phyloP scores from a whole-genome alignment of 2,797 vertebrate species.

The Amazona ochrocephala region DNA sequence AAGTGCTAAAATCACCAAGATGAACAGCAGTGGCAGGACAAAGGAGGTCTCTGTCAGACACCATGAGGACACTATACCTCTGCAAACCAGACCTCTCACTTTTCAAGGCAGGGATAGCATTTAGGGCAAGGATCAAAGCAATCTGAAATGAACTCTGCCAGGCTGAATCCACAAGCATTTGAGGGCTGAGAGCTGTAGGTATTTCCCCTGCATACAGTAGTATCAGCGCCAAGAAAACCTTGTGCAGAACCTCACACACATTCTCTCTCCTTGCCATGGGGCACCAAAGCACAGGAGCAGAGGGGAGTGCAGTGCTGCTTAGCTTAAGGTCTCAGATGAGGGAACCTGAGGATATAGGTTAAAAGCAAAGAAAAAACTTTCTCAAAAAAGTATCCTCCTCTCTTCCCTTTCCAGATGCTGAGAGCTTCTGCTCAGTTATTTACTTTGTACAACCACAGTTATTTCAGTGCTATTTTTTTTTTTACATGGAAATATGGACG shows the following conservation, averaged over 20 bases:
- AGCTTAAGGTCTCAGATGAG: background rate
- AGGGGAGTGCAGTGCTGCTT: background rate
- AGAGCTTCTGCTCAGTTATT: conserved; percentile 15
- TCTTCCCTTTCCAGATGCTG: conserved; percentile 3
- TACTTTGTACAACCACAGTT: conserved; percentile 49
- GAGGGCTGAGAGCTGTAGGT: background rate
- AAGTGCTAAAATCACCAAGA: background rate
- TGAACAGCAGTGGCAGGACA: background rate
- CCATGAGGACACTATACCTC: background rate
- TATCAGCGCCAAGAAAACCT: background rate
- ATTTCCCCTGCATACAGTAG: background rate
- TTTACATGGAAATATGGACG: conserved; percentile 51
- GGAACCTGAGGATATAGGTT: background rate
- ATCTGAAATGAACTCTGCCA: background rate
- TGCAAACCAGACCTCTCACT: background rate
- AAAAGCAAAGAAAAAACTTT: background rate
- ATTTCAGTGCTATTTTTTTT: background rate
- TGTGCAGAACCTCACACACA: background rate
- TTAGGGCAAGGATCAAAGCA: background rate
- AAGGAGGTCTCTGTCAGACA: background rate
- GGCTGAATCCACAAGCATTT: background rate
- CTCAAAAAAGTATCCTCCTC: background rate
- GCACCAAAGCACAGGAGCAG: background rate
- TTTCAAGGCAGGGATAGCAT: background rate
- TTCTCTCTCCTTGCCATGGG: background rate